Evolutionary conservation across 2,113 vertebrate species (phyloP).

Genomic region (Tenebrosternarchus preto): DNA sequence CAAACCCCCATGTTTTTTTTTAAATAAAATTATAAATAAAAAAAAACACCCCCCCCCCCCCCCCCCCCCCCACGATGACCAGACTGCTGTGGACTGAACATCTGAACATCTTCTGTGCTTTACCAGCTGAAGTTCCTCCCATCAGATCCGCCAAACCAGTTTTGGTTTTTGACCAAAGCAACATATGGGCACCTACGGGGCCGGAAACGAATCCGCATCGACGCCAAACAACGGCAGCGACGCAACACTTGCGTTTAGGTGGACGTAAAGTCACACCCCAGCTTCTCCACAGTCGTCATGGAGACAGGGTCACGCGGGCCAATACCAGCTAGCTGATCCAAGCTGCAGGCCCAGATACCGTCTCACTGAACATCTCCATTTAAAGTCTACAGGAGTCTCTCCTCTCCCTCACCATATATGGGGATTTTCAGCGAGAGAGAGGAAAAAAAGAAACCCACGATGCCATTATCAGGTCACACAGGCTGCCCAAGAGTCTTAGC

Average conservation of each 20-base stretch:
- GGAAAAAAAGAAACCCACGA: constrained; percentile 9
- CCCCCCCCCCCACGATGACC: too few relatives aligned
- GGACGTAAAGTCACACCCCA: not conserved
- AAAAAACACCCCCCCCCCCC: too few relatives aligned
- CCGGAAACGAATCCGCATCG: not conserved
- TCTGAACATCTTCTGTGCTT: not conserved
- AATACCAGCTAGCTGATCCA: not conserved
- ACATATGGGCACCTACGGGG: not conserved
- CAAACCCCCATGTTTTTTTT: too few relatives aligned
- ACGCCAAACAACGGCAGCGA: not conserved
- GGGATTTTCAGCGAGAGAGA: constrained; percentile 17
- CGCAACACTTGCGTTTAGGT: not conserved
- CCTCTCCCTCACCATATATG: constrained; percentile 40
- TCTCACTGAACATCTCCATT: constrained; percentile 37
- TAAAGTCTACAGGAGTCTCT: constrained; percentile 11
- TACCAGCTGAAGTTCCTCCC: not conserved
- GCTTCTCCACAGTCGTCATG: not conserved
- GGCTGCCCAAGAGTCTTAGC: constrained; percentile 42
- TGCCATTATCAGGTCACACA: constrained; percentile 40
- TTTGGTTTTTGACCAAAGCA: not conserved
- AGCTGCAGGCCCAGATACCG: not conserved
- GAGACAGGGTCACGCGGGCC: not conserved
- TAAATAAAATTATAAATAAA: too few relatives aligned
- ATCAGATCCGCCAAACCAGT: not conserved
- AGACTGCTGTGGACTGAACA: not conserved